Evolutionary conservation across 30 jellyfish, hydroid and myxozoan genomes (phyloP).

Genomic region (Cassiopea andromeda): DNA sequence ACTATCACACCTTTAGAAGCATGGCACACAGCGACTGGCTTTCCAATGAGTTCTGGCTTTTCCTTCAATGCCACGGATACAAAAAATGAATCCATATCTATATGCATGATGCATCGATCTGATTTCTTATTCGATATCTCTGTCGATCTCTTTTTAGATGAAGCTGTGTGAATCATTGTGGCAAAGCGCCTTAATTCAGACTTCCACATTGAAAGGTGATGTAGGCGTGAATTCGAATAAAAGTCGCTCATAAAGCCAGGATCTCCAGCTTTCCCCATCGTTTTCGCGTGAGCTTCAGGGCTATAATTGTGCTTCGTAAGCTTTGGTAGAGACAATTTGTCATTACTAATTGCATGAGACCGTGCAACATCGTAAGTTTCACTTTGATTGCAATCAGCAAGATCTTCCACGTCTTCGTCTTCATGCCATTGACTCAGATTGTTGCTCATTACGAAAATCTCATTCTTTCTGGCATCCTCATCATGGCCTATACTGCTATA

Average conservation of each 20-base stretch:
- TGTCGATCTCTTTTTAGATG: constrained; percentile 7
- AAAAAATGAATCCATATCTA: constrained; percentile 96
- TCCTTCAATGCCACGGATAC: constrained; percentile 94
- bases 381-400: too few species aligned
- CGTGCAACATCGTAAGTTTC: too few species aligned
- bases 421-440: too few species aligned
- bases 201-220: constrained; percentile 97
- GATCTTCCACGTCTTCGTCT: too few species aligned
- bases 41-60: constrained; percentile 82
- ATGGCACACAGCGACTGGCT: constrained; percentile 98
- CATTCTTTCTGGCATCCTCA: neutral
- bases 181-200: constrained; percentile 90
- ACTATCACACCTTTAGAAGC: constrained; percentile 65
- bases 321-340: constrained; percentile 6
- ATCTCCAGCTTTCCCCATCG: constrained; percentile 88
- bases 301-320: constrained; percentile 84
- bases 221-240: constrained; percentile 93
- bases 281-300: constrained; percentile 25
- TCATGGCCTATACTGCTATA: neutral
- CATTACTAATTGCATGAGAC: neutral
- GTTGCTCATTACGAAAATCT: too few species aligned
- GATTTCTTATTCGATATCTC: constrained; percentile 1
- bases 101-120: constrained; percentile 76
- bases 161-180: constrained; percentile 54
- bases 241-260: constrained; percentile 88